Percentiles rank a stretch among this genome's conserved stretches.
phyloP scores from a whole-genome alignment of 2,888 invertebrate genomes.

The Melieria crassipennis region DNA sequence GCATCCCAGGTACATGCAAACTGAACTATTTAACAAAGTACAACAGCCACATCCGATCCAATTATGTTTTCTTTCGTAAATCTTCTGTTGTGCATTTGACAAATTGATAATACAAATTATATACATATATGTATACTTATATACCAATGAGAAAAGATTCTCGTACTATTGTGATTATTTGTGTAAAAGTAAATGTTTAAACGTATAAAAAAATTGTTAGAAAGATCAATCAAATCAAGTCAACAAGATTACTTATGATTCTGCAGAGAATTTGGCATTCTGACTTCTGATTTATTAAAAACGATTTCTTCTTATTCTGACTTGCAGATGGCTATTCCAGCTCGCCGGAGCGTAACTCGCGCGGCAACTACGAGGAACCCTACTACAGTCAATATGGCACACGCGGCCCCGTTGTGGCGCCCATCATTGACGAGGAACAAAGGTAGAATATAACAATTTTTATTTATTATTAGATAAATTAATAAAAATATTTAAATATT shows the following conservation, averaged over 20 bases:
- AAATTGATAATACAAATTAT: no score
- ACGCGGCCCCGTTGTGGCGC: slow-evolving; percentile 76
- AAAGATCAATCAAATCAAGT: no score
- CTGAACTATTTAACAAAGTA: no score
- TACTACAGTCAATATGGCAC: slow-evolving; percentile 85
- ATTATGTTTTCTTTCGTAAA: no score
- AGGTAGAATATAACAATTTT: slow-evolving; percentile 54
- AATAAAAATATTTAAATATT: background rate
- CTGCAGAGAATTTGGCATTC: no score
- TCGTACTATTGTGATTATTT: background rate
- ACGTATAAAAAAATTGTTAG: no score
- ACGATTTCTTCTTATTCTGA: background rate
- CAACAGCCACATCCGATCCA: no score
- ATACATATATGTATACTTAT: no score
- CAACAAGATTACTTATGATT: no score
- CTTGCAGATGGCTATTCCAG: slow-evolving; percentile 82
- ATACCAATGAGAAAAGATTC: no score
- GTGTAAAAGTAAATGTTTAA: background rate
- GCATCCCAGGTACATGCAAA: slow-evolving; percentile 65
- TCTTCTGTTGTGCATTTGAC: no score
- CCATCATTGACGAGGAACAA: slow-evolving; percentile 91
- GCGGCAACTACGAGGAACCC: slow-evolving; percentile 84
- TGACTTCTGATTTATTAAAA: background rate
- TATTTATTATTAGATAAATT: no score
- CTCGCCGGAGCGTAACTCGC: slow-evolving; percentile 82